phyloP scores from a whole-genome alignment of 1,140 invertebrate species.

The Diorhabda sublineata region DNA sequence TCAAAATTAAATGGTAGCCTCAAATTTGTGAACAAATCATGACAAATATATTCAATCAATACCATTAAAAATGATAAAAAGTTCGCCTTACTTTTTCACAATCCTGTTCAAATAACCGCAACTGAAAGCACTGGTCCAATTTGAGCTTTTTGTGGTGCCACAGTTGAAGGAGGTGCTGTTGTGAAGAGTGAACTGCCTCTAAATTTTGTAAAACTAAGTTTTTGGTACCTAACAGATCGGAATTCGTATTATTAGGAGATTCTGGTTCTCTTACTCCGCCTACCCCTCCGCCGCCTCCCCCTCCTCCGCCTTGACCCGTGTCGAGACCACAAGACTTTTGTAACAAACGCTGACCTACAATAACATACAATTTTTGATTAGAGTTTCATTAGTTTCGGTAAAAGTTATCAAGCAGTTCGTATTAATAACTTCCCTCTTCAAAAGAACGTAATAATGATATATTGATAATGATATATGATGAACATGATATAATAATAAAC shows the following conservation, averaged over 20 bases:
- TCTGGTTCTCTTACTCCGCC: slow-evolving; percentile 48
- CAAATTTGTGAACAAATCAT: too few relatives aligned
- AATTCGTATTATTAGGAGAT: slow-evolving; percentile 39
- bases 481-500: too few relatives aligned
- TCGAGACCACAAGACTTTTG: slow-evolving; percentile 48
- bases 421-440: too few relatives aligned
- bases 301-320: slow-evolving; percentile 44
- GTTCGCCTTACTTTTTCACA: slow-evolving; percentile 75
- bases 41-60: too few relatives aligned
- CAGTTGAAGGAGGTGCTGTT: slow-evolving; percentile 84
- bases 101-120: slow-evolving; percentile 93
- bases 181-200: slow-evolving; percentile 78
- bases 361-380: not conserved
- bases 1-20: too few relatives aligned
- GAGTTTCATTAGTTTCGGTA: too few relatives aligned
- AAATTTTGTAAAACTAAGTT: slow-evolving; percentile 70
- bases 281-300: slow-evolving; percentile 45
- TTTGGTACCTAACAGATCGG: slow-evolving; percentile 43
- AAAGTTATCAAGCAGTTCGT: too few relatives aligned
- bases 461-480: too few relatives aligned
- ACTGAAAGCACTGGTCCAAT: slow-evolving; percentile 92
- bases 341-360: slow-evolving; percentile 52
- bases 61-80: too few relatives aligned
- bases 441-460: too few relatives aligned
- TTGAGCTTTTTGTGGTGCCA: slow-evolving; percentile 93